Conservation (phyloP, 2,113 vertebrate species). For the Seriola quinqueradiata region DNA sequence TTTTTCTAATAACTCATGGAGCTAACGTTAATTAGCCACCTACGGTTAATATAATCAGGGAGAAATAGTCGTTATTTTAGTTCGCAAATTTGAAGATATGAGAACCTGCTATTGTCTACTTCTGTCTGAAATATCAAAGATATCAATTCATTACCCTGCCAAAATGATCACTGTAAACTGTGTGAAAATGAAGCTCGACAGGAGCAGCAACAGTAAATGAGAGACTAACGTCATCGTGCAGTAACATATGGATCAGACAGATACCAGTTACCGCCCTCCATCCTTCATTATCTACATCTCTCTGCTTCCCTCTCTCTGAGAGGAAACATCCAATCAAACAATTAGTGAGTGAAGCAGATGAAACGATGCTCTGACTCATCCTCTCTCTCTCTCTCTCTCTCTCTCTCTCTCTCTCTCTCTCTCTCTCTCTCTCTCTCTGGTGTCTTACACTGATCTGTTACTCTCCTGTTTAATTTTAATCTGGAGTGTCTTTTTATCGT, state of each 20-base stretch:
- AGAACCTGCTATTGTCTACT: too few relatives aligned
- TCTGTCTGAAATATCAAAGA: not conserved
- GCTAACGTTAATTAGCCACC: not conserved
- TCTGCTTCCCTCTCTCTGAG: not conserved
- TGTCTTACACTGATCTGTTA: slow-evolving; percentile 1
- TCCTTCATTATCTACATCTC: not conserved
- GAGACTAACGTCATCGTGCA: not conserved
- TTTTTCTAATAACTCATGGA: not conserved
- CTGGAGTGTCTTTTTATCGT: slow-evolving; percentile 8
- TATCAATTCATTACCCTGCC: too few relatives aligned
- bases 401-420: not conserved
- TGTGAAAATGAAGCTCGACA: too few relatives aligned
- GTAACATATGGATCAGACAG: too few relatives aligned
- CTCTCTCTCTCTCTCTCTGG: not conserved
- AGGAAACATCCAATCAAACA: too few relatives aligned
- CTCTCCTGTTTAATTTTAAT: slow-evolving; percentile 24
- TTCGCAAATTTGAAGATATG: not conserved
- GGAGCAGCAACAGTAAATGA: too few relatives aligned
- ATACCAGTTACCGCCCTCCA: too few relatives aligned
- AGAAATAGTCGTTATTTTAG: too few relatives aligned
- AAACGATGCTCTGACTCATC: too few relatives aligned
- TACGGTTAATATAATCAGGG: not conserved
- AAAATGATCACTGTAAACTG: too few relatives aligned
- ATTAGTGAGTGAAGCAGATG: too few relatives aligned
- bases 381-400: too few relatives aligned